Conservation (phyloP, 2,888 invertebrate species). For the Metopia argyrocephala region DNA sequence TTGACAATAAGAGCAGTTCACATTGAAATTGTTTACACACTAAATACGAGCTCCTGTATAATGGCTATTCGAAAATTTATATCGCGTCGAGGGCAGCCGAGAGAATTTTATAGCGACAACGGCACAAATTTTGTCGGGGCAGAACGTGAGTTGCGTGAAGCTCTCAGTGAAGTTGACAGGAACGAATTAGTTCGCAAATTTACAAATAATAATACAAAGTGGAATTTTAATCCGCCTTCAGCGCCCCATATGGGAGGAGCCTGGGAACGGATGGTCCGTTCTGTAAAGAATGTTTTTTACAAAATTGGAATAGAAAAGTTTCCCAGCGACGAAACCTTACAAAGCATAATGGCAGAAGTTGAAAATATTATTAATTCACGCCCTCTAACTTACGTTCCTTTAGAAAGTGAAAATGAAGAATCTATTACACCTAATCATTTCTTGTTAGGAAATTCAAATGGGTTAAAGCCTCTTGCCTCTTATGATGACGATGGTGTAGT, state of each 20-base stretch:
- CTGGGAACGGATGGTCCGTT: slow-evolving; percentile 44
- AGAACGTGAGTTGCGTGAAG: slow-evolving; percentile 55
- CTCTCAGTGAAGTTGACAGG: slow-evolving; percentile 40
- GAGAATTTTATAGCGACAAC: slow-evolving; percentile 57
- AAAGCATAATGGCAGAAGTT: slow-evolving; percentile 14
- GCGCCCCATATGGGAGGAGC: slow-evolving; percentile 40
- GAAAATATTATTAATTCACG: slow-evolving; percentile 35
- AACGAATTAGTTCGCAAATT: slow-evolving; percentile 40
- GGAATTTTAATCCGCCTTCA: slow-evolving; percentile 42
- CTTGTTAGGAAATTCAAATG: background rate
- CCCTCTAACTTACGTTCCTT: slow-evolving; percentile 47
- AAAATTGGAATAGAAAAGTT: slow-evolving; percentile 13
- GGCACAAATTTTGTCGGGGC: slow-evolving; percentile 63
- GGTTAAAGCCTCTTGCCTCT: slow-evolving; percentile 17
- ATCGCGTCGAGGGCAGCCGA: slow-evolving; percentile 50
- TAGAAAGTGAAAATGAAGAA: slow-evolving; percentile 34
- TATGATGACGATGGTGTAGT: slow-evolving; percentile 10
- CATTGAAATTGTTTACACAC: slow-evolving; percentile 46
- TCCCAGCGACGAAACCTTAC: slow-evolving; percentile 24
- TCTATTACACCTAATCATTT: slow-evolving; percentile 12
- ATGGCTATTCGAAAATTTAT: slow-evolving; percentile 57
- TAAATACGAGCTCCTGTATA: slow-evolving; percentile 54
- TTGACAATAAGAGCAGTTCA: slow-evolving; percentile 31
- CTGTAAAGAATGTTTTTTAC: slow-evolving; percentile 60
- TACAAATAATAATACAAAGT: slow-evolving; percentile 26